A percentile compares a stretch with the other conserved stretches of the same genome.
Conservation (phyloP, 2,888 invertebrate species). For the Sesamia inferens region DNA sequence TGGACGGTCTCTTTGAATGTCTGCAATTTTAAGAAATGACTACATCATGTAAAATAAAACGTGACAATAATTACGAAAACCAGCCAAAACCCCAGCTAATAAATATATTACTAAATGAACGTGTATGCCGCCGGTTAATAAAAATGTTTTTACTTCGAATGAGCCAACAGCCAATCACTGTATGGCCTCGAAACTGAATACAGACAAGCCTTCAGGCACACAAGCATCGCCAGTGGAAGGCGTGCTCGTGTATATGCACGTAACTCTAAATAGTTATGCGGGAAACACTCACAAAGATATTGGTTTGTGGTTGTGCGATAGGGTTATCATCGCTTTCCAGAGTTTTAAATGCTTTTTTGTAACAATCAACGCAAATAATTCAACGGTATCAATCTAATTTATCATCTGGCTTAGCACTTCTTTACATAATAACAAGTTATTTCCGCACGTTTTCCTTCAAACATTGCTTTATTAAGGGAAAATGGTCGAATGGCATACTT, state of each 20-base stretch:
- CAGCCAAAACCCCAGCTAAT: conserved; percentile 66
- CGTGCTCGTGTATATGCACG: conserved; percentile 81
- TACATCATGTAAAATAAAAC: conserved; percentile 73
- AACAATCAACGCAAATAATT: not conserved
- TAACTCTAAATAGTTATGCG: conserved; percentile 72
- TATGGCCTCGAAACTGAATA: conserved; percentile 82
- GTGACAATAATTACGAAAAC: conserved; percentile 67
- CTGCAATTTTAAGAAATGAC: conserved; percentile 58
- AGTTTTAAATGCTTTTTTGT: conserved; percentile 11
- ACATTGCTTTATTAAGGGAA: not conserved
- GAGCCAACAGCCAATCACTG: conserved; percentile 81
- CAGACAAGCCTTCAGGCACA: conserved; percentile 72
- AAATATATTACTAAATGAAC: conserved; percentile 72
- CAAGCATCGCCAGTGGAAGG: conserved; percentile 75
- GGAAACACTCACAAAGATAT: conserved; percentile 73
- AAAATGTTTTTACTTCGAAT: conserved; percentile 70
- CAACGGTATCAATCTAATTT: not conserved
- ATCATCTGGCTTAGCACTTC: not conserved
- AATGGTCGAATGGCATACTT: conserved; percentile 1
- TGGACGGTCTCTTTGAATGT: conserved; percentile 29
- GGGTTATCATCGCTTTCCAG: conserved; percentile 55
- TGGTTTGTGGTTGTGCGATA: conserved; percentile 66
- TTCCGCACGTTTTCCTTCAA: conserved; percentile 3
- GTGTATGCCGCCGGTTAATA: conserved; percentile 65
- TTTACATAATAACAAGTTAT: not conserved